A percentile compares a stretch with the other conserved stretches of the same genome.
These are phyloP conservation scores for Temnothorax rugatulus DNA, from an alignment of 2,888 invertebrate species.

Conservation along the genomic window DNA sequence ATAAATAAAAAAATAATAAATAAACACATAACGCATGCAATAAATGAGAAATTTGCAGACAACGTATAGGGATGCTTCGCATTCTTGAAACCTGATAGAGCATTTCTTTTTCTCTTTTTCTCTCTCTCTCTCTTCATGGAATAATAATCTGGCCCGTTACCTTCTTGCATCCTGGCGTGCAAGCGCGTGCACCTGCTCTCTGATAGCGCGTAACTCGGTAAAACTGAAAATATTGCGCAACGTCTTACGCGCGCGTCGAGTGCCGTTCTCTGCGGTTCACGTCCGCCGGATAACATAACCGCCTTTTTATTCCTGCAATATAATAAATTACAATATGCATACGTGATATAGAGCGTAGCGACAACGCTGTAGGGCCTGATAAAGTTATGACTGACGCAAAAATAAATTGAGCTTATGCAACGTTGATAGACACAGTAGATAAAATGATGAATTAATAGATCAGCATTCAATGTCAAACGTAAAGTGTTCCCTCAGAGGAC, in stretches of 20 bases:
- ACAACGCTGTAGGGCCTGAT: background rate
- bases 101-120: background rate
- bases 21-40: background rate
- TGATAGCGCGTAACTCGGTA: background rate
- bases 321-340: background rate
- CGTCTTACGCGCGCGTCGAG: background rate
- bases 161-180: background rate
- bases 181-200: conserved; percentile 23
- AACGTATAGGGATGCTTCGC: background rate
- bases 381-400: background rate
- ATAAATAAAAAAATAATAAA: no score
- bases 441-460: background rate
- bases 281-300: background rate
- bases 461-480: background rate
- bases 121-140: background rate
- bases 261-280: background rate
- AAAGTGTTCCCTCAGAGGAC: background rate
- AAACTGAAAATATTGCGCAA: conserved; percentile 20
- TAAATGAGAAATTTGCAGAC: background rate
- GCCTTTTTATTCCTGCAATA: background rate
- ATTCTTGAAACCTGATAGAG: no score
- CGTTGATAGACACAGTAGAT: background rate
- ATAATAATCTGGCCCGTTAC: background rate
- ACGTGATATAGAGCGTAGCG: background rate
- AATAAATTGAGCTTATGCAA: background rate